These are phyloP conservation scores for Beaufortia kweichowensis DNA, from an alignment of 2,113 vertebrate species.

Conservation along the genomic window DNA sequence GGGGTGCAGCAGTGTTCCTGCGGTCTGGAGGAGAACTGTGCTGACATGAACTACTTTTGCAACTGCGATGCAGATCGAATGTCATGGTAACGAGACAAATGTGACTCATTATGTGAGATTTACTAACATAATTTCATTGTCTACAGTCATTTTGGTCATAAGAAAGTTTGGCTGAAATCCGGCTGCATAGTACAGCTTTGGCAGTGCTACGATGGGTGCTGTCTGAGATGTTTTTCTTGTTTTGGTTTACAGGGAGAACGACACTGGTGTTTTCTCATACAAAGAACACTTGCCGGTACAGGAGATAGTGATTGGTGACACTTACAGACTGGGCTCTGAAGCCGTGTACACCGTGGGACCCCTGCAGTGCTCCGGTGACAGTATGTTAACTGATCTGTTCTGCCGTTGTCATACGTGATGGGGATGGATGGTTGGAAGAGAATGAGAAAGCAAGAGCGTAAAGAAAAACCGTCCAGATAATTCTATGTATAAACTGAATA, in stretches of 20 bases:
- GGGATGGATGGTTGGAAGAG: neutral
- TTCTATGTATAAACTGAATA: neutral
- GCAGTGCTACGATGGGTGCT: too few species aligned
- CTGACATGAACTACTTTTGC: slow-evolving; percentile 83
- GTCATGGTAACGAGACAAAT: slow-evolving; percentile 79
- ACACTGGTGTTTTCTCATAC: slow-evolving; percentile 82
- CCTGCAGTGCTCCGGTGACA: slow-evolving; percentile 86
- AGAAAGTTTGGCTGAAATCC: too few species aligned
- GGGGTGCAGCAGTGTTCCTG: slow-evolving; percentile 85
- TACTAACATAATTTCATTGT: too few species aligned
- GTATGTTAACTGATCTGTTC: slow-evolving; percentile 73
- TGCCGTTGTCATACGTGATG: neutral
- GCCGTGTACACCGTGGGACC: slow-evolving; percentile 82
- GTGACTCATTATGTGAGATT: neutral
- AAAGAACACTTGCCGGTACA: slow-evolving; percentile 87
- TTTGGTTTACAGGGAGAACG: slow-evolving; percentile 78
- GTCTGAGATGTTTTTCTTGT: neutral
- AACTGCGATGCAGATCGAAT: slow-evolving; percentile 85
- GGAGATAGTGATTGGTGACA: slow-evolving; percentile 85
- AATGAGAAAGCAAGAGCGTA: neutral
- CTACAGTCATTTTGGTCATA: too few species aligned
- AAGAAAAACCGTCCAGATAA: neutral
- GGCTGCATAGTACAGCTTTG: too few species aligned
- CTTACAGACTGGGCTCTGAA: slow-evolving; percentile 83
- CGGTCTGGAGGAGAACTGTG: slow-evolving; percentile 82